Evolutionary conservation across 1,140 invertebrate genomes (phyloP), one percentile per base, ranked within the genome.

Genomic region (Hermetia illucens): DNA sequence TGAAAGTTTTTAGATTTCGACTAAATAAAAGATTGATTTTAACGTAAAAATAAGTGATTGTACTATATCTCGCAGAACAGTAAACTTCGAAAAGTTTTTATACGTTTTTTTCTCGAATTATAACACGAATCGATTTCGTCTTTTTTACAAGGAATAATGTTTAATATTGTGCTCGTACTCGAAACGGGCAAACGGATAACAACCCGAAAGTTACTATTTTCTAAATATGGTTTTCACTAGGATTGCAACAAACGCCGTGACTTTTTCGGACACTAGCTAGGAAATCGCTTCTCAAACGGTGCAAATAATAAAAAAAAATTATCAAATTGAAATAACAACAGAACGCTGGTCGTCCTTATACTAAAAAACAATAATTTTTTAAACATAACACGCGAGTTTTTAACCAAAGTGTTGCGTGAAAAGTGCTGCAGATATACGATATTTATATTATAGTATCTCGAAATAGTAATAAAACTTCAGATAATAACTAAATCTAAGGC

Each of bases 401-500:
- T 13, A 27, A 27, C 24, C 8, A 27, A 27, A 8, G 24, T 27
- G 13, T 9, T 27, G 13, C 24, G 24, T 9, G 13, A 27, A 27
- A 27, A 27, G 13, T 13, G 24, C 13, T 9, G 24, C 13, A 27
- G 24, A 8, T 27, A 8, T 27, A 27, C 13, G 13, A 8, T 27
- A 9, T 27, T 13, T 9, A 27, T 27, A 27, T 27, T 27, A 27
- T 13, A 9, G 24, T 27, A 27, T 9, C 24, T 27, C 8, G 13
- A 27, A 27, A 13, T 27, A 27, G 24, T 27, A 27, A 27, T 9
- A 27, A 27, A 27, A 27, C n/a, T n/a, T n/a, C n/a, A n/a, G n/a
- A n/a, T n/a, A n/a, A n/a, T 45, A 43, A 49, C 50, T 51, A 48
- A 53, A 51, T 47, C 49, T 40, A 42, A 49, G 43, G 47, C 46